Evolutionary conservation across 2,113 vertebrate genomes (phyloP).

Genomic region (Megatriorchis doriae): DNA sequence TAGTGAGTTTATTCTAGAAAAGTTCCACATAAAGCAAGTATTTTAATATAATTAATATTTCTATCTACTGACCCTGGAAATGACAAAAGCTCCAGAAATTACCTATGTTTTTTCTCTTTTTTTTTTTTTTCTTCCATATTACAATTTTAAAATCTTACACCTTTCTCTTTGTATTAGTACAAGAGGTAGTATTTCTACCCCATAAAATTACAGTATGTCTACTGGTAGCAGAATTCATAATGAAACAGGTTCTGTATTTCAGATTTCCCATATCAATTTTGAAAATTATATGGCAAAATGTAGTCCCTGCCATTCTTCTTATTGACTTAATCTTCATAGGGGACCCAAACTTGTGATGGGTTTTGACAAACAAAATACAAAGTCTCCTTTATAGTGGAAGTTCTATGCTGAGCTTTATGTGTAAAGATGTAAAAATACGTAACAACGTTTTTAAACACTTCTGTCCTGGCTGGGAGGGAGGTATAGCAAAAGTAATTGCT

Average conservation of each 20-base stretch:
- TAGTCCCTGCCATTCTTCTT: neutral
- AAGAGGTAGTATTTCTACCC: neutral
- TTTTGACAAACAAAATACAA: neutral
- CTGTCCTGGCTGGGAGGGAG: neutral
- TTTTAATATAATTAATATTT: neutral
- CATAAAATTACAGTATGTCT: neutral
- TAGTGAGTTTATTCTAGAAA: neutral
- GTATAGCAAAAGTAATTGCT: neutral
- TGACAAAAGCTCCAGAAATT: neutral
- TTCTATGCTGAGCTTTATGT: neutral
- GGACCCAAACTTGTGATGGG: neutral
- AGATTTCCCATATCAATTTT: neutral
- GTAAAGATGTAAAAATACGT: neutral
- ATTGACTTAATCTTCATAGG: neutral
- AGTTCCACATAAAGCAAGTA: neutral
- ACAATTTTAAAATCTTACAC: neutral
- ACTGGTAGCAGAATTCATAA: neutral
- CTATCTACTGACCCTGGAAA: neutral
- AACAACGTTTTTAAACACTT: neutral
- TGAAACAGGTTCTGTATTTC: neutral
- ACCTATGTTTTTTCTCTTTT: neutral
- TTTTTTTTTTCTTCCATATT: neutral
- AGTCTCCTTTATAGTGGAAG: neutral
- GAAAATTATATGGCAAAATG: neutral
- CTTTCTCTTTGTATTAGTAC: neutral